Evolutionary conservation across 2,797 vertebrate genomes (phyloP), one percentile per base, ranked within the genome.

Genomic region (Chaetodon trifasciatus): DNA sequence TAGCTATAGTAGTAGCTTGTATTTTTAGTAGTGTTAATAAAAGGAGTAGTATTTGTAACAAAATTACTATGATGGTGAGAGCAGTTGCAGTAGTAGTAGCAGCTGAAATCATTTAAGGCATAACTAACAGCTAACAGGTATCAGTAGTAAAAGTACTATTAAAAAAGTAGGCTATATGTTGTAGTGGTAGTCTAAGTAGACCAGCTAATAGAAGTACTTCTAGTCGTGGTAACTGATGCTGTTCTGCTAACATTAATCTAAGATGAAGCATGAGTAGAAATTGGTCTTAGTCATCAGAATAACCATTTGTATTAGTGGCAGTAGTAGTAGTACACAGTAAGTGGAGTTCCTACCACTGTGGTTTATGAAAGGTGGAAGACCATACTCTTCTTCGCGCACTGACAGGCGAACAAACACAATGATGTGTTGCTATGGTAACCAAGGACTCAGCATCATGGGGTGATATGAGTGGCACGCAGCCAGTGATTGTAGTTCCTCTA

Each of bases 391-490:
- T 70, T 61, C 68, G 23, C 53, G 79, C 49, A 47, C 65, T 66
- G 72, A 56, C 28, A 21, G 70, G 21, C 70, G 58, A 78, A 79
- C 19, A 21, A 78, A 75, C 70, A 62, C 47, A 66, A 73, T 71
- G 19, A 69, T 32, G 65, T 23, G 39, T 42, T n/a, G 73, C 88
- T 70, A 89, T 89, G 80, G 76, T 70, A 83, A 92, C 82, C 67
- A 70, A 86, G 81, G 71, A 76, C 73, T 72, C 81, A 82, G 58
- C 58, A 44, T 64, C 74, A 79, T 40, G 56, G 62, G 50, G 76
- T 17, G 60, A 53, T 60, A 61, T 78, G 62, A 63, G 71, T 71
- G 62, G 63, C 39, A 53, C 55, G 21, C 49, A 67, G 58, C 65
- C 39, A 19, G 32, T 44, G 19, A 74, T 53, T 61, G 21, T 65